These are phyloP conservation scores for Salvelinus sp. DNA, from an alignment of 2,113 vertebrate species.

Conservation along the genomic window DNA sequence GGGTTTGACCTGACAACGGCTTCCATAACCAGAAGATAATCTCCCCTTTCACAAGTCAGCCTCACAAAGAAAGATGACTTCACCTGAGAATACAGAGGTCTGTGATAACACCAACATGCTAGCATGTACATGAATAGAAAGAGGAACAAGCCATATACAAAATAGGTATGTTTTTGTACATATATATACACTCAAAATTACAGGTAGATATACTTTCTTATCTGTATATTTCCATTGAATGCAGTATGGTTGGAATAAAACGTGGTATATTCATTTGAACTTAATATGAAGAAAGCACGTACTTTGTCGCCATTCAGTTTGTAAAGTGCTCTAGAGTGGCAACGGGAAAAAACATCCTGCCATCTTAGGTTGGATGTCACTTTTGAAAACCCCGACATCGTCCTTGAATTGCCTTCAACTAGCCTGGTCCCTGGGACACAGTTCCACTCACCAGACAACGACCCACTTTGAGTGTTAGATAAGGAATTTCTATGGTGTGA, in stretches of 20 bases:
- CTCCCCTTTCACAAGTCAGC: constrained; percentile 30
- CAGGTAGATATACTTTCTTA: constrained; percentile 57
- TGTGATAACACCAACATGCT: constrained; percentile 66
- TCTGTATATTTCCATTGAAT: constrained; percentile 60
- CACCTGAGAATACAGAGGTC: constrained; percentile 72
- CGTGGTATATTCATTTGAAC: constrained; percentile 41
- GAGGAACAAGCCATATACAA: constrained; percentile 69
- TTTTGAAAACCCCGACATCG: constrained; percentile 24
- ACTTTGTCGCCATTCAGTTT: constrained; percentile 51
- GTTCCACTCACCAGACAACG: background rate
- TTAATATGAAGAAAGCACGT: constrained; percentile 54
- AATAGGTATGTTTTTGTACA: constrained; percentile 67
- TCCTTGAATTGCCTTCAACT: constrained; percentile 28
- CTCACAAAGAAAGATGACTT: constrained; percentile 39
- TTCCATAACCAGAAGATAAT: constrained; percentile 6
- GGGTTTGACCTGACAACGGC: constrained; percentile 10
- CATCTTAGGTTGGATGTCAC: constrained; percentile 14
- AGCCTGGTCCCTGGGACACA: constrained; percentile 24
- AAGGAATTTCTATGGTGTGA: too few species aligned
- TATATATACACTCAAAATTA: constrained; percentile 71
- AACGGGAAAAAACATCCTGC: background rate
- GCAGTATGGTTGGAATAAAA: constrained; percentile 56
- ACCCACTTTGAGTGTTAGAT: too few species aligned
- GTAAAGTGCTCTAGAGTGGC: constrained; percentile 74
- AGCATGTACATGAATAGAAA: constrained; percentile 60